Evolutionary conservation across 2,797 vertebrate species (phyloP).

Genomic region (Anguilla obscura): DNA sequence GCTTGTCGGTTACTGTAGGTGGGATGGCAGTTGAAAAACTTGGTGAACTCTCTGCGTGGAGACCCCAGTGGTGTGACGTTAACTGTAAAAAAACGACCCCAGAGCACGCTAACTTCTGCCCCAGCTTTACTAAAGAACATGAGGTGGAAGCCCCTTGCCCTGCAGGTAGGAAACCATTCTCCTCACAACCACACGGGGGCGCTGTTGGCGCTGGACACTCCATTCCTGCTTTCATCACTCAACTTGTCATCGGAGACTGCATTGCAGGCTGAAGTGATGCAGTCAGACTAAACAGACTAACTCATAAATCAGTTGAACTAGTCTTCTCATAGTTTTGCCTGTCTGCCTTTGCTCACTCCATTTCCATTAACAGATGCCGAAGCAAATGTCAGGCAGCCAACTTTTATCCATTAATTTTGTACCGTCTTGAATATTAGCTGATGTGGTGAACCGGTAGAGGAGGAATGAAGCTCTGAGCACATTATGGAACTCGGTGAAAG

Average conservation of each 20-base stretch:
- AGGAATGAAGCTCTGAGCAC: not conserved
- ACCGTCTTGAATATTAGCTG: not conserved
- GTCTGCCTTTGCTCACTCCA: not conserved
- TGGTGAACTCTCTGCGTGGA: conserved; percentile 85
- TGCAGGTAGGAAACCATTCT: conserved; percentile 73
- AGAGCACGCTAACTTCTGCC: conserved; percentile 88
- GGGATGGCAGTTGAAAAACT: conserved; percentile 92
- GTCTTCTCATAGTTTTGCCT: not conserved
- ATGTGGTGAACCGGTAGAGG: not conserved
- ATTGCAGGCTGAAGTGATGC: not conserved
- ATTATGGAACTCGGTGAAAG: not conserved
- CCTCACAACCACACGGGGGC: not conserved
- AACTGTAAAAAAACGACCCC: conserved; percentile 88
- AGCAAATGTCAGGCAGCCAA: not conserved
- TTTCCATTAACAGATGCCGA: not conserved
- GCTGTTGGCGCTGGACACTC: not conserved
- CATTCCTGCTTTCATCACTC: not conserved
- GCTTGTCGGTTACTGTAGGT: conserved; percentile 67
- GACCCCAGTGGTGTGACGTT: conserved; percentile 87
- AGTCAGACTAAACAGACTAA: not conserved
- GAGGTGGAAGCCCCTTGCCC: conserved; percentile 88
- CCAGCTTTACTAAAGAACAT: conserved; percentile 91
- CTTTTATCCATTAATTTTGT: not conserved
- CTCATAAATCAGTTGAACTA: not conserved
- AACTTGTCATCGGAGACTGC: not conserved